A percentile compares a stretch with the other conserved stretches of the same genome.
Evolutionary conservation across 2,113 vertebrate genomes (phyloP).

Genomic region (Xerus inauris): DNA sequence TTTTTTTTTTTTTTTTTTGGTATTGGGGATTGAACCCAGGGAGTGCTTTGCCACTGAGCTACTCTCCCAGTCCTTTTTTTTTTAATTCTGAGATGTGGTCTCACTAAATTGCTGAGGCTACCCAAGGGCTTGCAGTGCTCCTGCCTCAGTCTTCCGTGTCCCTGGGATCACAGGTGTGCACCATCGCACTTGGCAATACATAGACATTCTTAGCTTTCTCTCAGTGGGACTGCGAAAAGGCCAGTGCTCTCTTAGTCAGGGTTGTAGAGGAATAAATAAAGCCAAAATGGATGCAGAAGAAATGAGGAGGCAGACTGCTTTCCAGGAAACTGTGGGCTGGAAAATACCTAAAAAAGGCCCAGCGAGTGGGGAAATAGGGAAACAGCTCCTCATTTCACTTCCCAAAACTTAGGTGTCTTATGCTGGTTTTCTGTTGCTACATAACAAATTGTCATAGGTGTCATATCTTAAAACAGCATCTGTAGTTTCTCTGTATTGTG

Average conservation of each 20-base stretch:
- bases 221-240: not conserved
- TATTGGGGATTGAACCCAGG: no score
- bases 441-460: not conserved
- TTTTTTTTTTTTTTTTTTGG: not conserved
- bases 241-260: not conserved
- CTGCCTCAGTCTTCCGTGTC: no score
- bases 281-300: not conserved
- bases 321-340: not conserved
- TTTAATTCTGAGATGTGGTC: no score
- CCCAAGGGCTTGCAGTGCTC: no score
- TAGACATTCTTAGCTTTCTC: not conserved
- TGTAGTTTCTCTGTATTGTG: not conserved
- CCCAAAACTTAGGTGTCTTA: not conserved
- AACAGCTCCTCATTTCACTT: not conserved
- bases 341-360: not conserved
- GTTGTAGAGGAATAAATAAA: not conserved
- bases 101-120: no score
- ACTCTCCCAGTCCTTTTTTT: no score
- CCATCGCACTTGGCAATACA: no score
- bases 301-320: not conserved
- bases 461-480: not conserved
- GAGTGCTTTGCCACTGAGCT: no score
- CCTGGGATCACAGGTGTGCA: no score
- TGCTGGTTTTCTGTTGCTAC: not conserved
- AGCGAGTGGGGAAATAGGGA: not conserved